Base-by-base conservation (phyloP, 64 coral and sea anemone species). In the Anthopleura sola region DNA sequence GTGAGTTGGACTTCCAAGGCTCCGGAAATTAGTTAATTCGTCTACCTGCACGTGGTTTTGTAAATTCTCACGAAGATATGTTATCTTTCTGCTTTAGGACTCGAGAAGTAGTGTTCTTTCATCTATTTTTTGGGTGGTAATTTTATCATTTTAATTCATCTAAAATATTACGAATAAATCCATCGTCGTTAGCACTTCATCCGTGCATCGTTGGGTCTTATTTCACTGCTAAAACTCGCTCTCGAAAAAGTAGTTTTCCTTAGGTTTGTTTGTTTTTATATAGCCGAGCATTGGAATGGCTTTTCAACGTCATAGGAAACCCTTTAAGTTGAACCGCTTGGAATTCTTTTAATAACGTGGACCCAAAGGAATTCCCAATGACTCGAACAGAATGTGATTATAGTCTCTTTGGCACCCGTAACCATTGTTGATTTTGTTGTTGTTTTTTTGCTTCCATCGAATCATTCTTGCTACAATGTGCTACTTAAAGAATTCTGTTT, bases 21-120 rank as follows among this genome's bases (percentile, higher is more conserved):
- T 83, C 82, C 82, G 49, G 82, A 83, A 83, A 83, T 79, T 79
- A 48, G 76, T 79, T 79, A 79, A 79, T 48, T 79, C 37, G 76
- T 79, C 13, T 79, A 79, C 44, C 6, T 47, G 37, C 76, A 79
- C 76, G 76, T 79, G 76, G 76, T n/a, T 23, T 79, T 3, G 76
- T 79, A 33, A 44, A 20, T 48, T 38, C 76, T 38, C 76, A 79
- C 76, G 76, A 48, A 79, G 24, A 79, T 48, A 79, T 79, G 44
- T 79, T 79, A 79, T 48, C 76, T 28, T n/a, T 48, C 24, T n/a
- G 24, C 16, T 79, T 40, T 37, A 79, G 34, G 66, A n/a, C 9
- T 34, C 66, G 8, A 12, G 31, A 71, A 17, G 12, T 11, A 71
- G 66, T 32, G 24, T n/a, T 66, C 60, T 23, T 28, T 26, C 60